Evolutionary conservation across 2,113 vertebrate species (phyloP).

Genomic region (Trachemys scripta): DNA sequence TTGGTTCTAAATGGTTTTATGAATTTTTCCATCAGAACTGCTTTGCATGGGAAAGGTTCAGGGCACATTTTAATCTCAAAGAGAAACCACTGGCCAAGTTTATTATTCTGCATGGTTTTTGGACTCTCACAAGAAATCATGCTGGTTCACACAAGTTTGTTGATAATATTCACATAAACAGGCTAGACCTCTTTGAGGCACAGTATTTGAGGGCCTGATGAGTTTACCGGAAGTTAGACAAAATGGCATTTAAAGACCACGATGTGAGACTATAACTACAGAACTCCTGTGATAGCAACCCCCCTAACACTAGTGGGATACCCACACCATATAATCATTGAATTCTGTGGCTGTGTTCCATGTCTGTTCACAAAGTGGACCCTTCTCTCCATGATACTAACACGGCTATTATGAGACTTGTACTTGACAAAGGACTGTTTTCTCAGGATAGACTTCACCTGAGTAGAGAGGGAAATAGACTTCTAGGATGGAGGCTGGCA

Average conservation of each 20-base stretch:
- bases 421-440: not conserved
- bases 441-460: too few relatives aligned
- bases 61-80: not conserved
- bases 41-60: not conserved
- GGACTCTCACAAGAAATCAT: not conserved
- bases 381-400: not conserved
- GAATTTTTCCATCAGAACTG: not conserved
- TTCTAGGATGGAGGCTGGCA: too few relatives aligned
- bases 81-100: not conserved
- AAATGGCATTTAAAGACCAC: not conserved
- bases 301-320: not conserved
- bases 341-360: not conserved
- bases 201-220: not conserved
- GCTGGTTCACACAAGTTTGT: rapidly evolving
- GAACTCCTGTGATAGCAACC: not conserved
- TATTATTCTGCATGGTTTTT: not conserved
- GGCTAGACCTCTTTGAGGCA: not conserved
- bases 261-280: not conserved
- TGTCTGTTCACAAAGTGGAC: not conserved
- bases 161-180: not conserved
- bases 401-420: not conserved
- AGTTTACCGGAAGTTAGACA: not conserved
- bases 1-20: not conserved
- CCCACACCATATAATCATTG: not conserved
- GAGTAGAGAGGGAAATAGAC: too few relatives aligned